Base-by-base conservation (phyloP, 2,113 vertebrate genomes). In the Tympanuchus pallidicinctus region DNA sequence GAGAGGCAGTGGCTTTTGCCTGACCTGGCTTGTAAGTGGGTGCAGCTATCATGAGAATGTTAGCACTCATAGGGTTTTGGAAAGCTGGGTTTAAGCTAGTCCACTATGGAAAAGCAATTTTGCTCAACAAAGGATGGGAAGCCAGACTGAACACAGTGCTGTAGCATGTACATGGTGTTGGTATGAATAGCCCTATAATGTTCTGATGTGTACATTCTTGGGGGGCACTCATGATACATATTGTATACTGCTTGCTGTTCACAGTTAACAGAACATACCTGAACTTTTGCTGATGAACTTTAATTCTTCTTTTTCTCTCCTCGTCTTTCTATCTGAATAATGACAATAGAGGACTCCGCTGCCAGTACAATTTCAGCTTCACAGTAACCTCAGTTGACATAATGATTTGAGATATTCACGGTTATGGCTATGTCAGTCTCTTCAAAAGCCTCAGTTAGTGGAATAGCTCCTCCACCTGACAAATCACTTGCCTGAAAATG, bases 401-500 rank as follows among this genome's bases (percentile, higher is more conserved):
- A 74, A 88, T 0, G 4, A 74, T 93, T 92, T 94, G 91, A 93
- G 82, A 86, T 93, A 92, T 77, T 94, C 91, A 88, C 0, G 5
- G 91, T 93, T 94, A 67, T 71, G 82, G 85, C 84, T 77, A 10
- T 30, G 79, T 92, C 92, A 92, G 85, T 61, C 76, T 67, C 87
- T 93, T 93, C 93, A 83, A 72, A 86, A 85, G 72, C 89, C 59
- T 96, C 85, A 83, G 56, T 60, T 86, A 60, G 84, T 77, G 64
- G 75, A 92, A 73, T 21, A 82, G 69, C 72, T 91, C 78, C 85
- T 95, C 74, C 81, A 73, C 74, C 50, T 90, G 92, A 94, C 93
- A 95, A 88, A 87, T 95, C 50, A 94, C 87, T 94, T 95, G 79
- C 69, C 4, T 13, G 88, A 88, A 94, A 95, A 94, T 95, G 92